Conservation (phyloP, 2,797 vertebrate species). For the Okamejei kenojei region DNA sequence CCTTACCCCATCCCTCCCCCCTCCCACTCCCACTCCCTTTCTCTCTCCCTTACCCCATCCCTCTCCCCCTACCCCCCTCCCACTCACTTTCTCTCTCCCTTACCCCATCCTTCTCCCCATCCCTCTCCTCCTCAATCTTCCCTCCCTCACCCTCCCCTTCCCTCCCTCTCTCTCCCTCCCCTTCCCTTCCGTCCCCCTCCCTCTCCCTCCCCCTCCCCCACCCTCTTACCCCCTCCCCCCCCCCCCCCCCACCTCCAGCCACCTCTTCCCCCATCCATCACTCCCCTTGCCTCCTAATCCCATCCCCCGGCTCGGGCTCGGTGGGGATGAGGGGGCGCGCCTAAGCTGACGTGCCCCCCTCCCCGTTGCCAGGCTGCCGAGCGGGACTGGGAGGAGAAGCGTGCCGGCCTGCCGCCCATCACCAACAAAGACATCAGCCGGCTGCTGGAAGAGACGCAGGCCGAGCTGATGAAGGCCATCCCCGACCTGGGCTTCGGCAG, state of each 20-base stretch:
- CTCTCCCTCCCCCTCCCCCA: no score
- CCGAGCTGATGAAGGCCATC: slow-evolving; percentile 94
- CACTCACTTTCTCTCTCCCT: no score
- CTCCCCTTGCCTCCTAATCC: no score
- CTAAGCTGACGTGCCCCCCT: neutral
- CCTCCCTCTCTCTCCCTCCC: neutral
- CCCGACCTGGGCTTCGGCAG: slow-evolving; percentile 91
- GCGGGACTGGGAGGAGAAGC: slow-evolving; percentile 95
- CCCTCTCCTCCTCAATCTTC: no score
- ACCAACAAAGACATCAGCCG: slow-evolving; percentile 96
- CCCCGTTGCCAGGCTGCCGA: slow-evolving; percentile 73
- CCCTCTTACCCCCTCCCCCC: neutral
- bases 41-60: neutral
- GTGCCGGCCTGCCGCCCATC: slow-evolving; percentile 88
- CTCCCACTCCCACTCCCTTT: neutral
- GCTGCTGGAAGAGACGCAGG: slow-evolving; percentile 92
- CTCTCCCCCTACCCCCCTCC: no score
- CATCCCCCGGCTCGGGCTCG: no score
- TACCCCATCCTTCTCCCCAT: no score
- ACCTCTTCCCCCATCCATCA: no score
- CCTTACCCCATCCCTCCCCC: neutral
- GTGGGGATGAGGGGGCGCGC: no score
- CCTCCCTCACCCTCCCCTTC: no score
- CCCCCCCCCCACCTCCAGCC: no score
- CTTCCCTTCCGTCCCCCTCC: neutral